A percentile compares a stretch with the other conserved stretches of the same genome.
Evolutionary conservation across 2,888 invertebrate species (phyloP).

Genomic region (Eumacrocentrus americanus): DNA sequence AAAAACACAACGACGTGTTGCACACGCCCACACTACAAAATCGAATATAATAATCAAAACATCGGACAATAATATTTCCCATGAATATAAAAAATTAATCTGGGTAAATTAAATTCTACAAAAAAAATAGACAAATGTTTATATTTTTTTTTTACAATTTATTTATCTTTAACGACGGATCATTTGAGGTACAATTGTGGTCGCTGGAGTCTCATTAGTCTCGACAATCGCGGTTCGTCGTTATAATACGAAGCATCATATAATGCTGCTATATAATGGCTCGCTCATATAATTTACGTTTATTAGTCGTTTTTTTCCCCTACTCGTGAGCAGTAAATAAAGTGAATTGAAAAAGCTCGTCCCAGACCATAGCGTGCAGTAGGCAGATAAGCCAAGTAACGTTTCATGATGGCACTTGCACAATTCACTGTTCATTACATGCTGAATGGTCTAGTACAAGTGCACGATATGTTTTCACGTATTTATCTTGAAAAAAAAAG

Average conservation of each 20-base stretch:
- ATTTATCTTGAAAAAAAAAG: neutral
- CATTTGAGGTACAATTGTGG: too few relatives aligned
- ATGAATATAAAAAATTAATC: neutral
- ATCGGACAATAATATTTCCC: neutral
- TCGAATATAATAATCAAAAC: neutral
- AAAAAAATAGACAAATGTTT: too few relatives aligned
- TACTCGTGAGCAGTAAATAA: slow-evolving; percentile 12
- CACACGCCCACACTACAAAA: neutral
- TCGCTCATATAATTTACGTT: slow-evolving; percentile 22
- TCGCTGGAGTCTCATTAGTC: neutral
- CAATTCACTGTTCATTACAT: slow-evolving; percentile 24
- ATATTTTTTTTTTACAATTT: too few relatives aligned
- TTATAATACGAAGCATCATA: neutral
- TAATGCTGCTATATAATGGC: neutral
- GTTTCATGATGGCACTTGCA: slow-evolving; percentile 20
- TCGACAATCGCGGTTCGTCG: neutral
- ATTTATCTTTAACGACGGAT: too few relatives aligned
- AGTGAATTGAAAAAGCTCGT: slow-evolving; percentile 26
- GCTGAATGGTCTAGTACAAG: slow-evolving; percentile 11
- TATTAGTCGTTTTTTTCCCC: slow-evolving; percentile 15
- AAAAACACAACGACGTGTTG: slow-evolving; percentile 7
- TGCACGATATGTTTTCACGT: slow-evolving; percentile 9
- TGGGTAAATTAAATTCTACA: too few relatives aligned
- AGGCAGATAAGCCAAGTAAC: slow-evolving; percentile 23
- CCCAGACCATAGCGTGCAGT: slow-evolving; percentile 18